phyloP scores from a whole-genome alignment of 2,888 invertebrate species.

The Temnothorax unifasciatus region DNA sequence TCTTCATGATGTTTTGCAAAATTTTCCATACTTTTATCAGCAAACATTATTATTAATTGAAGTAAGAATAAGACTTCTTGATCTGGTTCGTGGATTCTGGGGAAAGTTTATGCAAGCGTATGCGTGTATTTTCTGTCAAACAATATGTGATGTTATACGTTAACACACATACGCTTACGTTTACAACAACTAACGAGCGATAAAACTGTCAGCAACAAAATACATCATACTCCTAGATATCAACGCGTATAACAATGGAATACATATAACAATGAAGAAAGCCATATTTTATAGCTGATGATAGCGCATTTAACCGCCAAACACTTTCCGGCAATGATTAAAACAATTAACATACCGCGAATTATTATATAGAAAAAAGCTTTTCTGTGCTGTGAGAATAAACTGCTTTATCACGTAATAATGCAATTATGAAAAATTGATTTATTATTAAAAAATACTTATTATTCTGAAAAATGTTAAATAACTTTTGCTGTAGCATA shows the following conservation, averaged over 20 bases:
- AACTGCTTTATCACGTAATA: neutral
- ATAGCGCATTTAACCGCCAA: neutral
- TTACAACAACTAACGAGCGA: conserved; percentile 16
- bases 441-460: neutral
- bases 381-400: neutral
- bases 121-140: neutral
- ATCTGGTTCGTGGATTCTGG: neutral
- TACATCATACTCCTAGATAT: conserved; percentile 7
- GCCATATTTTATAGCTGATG: conserved; percentile 6
- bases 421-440: neutral
- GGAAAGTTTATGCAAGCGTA: conserved; percentile 4
- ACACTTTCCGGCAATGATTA: neutral
- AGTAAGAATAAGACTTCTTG: conserved; percentile 13
- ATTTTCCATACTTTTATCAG: conserved; percentile 11
- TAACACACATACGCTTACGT: neutral
- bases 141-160: neutral
- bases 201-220: conserved; percentile 24
- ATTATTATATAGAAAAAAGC: neutral
- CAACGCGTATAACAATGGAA: conserved; percentile 10
- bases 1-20: conserved; percentile 8
- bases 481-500: neutral
- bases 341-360: neutral
- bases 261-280: conserved; percentile 15
- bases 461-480: neutral
- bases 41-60: neutral